phyloP scores from a whole-genome alignment of 2,888 invertebrate species.

The Agrochola macilenta region DNA sequence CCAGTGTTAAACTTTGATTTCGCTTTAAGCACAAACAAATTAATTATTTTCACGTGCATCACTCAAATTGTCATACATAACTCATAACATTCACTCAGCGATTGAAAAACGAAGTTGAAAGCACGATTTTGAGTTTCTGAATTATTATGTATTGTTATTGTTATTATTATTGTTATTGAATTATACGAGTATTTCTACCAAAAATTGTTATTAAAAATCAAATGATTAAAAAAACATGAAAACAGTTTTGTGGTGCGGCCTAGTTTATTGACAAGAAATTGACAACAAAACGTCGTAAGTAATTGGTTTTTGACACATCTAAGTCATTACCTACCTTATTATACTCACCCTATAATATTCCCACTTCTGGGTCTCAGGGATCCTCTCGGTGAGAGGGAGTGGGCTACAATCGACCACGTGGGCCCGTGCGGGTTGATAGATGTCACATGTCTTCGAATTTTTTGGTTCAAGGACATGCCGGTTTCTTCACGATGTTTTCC shows the following conservation, averaged over 20 bases:
- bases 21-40: neutral
- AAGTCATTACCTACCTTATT: too few species aligned
- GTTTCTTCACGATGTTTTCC: too few species aligned
- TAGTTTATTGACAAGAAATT: neutral
- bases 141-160: neutral
- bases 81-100: neutral
- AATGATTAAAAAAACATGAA: neutral
- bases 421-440: too few species aligned
- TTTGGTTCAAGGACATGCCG: too few species aligned
- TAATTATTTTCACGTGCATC: conserved; percentile 9
- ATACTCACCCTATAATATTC: too few species aligned
- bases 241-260: neutral
- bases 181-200: neutral
- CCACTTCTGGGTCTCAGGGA: too few species aligned
- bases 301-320: too few species aligned
- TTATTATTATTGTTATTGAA: too few species aligned
- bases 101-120: neutral
- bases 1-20: neutral
- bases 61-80: neutral
- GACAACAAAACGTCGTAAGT: neutral
- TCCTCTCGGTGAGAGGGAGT: too few species aligned
- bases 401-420: too few species aligned
- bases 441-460: too few species aligned
- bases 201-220: neutral
- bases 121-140: neutral